Evolutionary conservation across 2,797 vertebrate species (phyloP), one percentile per base, ranked within the genome.

Genomic region (Gila robusta): DNA sequence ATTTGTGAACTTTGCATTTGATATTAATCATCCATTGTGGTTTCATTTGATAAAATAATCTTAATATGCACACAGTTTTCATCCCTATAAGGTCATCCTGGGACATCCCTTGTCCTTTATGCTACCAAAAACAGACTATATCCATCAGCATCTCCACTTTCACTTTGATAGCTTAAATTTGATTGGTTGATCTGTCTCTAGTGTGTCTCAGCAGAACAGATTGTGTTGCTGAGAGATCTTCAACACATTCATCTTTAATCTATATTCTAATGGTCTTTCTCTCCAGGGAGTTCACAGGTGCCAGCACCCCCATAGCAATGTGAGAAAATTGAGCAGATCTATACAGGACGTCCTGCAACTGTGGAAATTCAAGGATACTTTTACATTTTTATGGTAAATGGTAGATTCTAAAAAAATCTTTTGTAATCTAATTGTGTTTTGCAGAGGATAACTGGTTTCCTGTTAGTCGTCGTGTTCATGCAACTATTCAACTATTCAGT

Each of bases 151-250:
- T 76, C 70, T 87, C 89, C 67, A 70, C 79, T 71, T 64, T 56
- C 69, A 69, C 86, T 88, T 92, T 91, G 91, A 87, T 81, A 91
- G 71, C 82, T 85, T 85, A 16, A 49, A 8, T 86, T 81, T 87
- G 88, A 91, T 90, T 95, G 91, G 92, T 89, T 90, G 74, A 59
- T 69, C 44, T 26, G 37, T 52, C 64, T 86, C 88, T 85, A 64
- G 56, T 81, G 79, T 71, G 88, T 67, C 19, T 39, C 73, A 81
- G 84, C 82, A 83, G 67, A 73, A 73, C 85, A 73, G 82, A 64
- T 52, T 11, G 70, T 80, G 84, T 81, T 88, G 39, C 80, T 76
- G 59, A 71, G 69, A 78, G 83, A 35, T 81, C 74, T 71, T 71
- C 59, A 74, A 52, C 54, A 76, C 76, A 47, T 85, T 85, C 73